Evolutionary conservation across 2,797 vertebrate species (phyloP).

Genomic region (Sebastes hopkinsi): DNA sequence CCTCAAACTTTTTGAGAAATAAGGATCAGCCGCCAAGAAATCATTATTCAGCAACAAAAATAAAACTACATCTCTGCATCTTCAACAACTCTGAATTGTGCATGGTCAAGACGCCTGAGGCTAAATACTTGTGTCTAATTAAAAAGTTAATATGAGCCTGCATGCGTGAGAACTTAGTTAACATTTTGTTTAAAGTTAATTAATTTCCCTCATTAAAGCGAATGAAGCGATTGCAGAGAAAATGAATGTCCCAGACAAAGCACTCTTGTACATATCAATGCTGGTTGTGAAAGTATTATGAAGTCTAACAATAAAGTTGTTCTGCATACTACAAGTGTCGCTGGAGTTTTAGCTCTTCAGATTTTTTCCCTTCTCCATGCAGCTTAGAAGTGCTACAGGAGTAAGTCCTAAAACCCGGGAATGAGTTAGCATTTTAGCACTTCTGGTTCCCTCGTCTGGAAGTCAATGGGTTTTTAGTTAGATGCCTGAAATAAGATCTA

Average conservation of each 20-base stretch:
- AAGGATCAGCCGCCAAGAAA: background rate
- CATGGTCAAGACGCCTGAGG: background rate
- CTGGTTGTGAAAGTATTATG: background rate
- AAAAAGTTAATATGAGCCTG: background rate
- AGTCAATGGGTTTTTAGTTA: too few relatives aligned
- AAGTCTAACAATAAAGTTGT: background rate
- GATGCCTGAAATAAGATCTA: too few relatives aligned
- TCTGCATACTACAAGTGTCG: background rate
- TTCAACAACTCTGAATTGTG: background rate
- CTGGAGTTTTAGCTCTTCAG: background rate
- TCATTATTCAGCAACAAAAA: slow-evolving; percentile 1
- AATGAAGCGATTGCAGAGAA: background rate
- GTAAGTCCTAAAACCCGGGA: too few relatives aligned
- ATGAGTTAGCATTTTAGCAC: too few relatives aligned
- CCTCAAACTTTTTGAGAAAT: slow-evolving; percentile 7
- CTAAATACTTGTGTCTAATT: background rate
- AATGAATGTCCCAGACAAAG: background rate
- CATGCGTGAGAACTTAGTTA: background rate
- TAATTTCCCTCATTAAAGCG: background rate
- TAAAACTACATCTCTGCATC: background rate
- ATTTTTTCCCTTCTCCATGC: too few relatives aligned
- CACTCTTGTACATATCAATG: background rate
- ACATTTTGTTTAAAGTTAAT: background rate
- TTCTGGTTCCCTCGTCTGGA: too few relatives aligned
- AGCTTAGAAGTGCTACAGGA: too few relatives aligned